phyloP scores from a whole-genome alignment of 2,888 invertebrate genomes.

The Xanthorhoe designata region DNA sequence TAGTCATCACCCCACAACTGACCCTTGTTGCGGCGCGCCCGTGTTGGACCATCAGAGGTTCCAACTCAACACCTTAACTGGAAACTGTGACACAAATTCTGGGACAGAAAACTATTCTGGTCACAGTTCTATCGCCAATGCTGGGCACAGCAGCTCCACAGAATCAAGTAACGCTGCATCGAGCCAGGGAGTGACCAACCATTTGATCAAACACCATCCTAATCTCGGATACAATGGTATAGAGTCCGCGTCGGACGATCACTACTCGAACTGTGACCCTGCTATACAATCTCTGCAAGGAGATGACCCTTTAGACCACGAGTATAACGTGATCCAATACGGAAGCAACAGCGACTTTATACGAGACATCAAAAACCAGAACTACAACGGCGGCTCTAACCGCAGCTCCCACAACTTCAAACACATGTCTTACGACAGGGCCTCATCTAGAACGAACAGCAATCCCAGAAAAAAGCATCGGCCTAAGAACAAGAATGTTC shows the following conservation, averaged over 20 bases:
- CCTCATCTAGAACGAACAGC: conserved; percentile 81
- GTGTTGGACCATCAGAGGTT: conserved; percentile 78
- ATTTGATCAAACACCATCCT: conserved; percentile 81
- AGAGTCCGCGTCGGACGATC: conserved; percentile 81
- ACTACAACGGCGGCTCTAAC: conserved; percentile 81
- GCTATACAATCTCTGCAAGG: conserved; percentile 80
- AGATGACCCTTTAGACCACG: conserved; percentile 81
- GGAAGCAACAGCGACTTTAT: conserved; percentile 81
- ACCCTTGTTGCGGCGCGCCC: conserved; percentile 77
- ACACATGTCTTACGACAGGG: conserved; percentile 82
- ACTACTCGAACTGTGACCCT: conserved; percentile 83
- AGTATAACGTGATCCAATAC: conserved; percentile 83
- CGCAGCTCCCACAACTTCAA: conserved; percentile 83
- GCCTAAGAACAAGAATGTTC: conserved; percentile 81
- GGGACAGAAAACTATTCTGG: conserved; percentile 88
- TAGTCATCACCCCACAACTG: conserved; percentile 72
- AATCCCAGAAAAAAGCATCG: conserved; percentile 82
- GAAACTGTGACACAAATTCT: conserved; percentile 86
- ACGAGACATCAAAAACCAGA: conserved; percentile 82
- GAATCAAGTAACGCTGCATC: conserved; percentile 83
- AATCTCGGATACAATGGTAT: conserved; percentile 80
- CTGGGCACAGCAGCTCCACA: conserved; percentile 82
- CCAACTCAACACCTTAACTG: conserved; percentile 83
- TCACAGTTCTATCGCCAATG: conserved; percentile 85
- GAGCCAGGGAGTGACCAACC: conserved; percentile 81